Evolutionary conservation across 1,140 invertebrate genomes (phyloP).

Genomic region (Brachionus manjavacas): DNA sequence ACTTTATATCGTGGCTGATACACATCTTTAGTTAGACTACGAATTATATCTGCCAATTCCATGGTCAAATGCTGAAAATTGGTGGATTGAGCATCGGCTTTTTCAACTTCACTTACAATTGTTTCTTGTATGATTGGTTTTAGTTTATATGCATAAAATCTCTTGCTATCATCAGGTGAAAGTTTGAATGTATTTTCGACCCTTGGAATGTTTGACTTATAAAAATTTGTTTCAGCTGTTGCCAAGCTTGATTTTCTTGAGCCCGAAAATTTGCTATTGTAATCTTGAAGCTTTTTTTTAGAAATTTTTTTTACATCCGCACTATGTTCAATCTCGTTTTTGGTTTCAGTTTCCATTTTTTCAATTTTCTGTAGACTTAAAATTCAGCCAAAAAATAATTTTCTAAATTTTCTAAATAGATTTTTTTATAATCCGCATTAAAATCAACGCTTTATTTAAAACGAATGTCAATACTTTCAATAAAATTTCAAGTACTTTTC

Average conservation of each 20-base stretch:
- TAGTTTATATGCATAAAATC: slow-evolving; percentile 45
- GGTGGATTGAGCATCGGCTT: neutral
- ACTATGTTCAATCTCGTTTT: neutral
- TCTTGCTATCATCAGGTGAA: slow-evolving; percentile 44
- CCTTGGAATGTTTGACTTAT: neutral
- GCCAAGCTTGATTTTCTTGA: slow-evolving; percentile 25
- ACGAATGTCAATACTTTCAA: neutral
- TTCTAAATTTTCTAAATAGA: neutral
- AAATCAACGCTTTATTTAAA: neutral
- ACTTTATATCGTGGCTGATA: slow-evolving; percentile 48
- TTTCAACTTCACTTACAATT: neutral
- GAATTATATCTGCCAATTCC: slow-evolving; percentile 44
- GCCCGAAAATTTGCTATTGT: neutral
- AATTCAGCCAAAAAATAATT: neutral
- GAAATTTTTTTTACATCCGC: neutral
- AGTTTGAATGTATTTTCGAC: slow-evolving; percentile 49
- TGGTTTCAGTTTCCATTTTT: neutral
- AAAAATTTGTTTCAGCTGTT: slow-evolving; percentile 1
- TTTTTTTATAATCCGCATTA: neutral
- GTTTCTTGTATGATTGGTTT: slow-evolving; percentile 18
- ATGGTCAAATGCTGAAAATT: slow-evolving; percentile 1
- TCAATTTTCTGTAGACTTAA: no score
- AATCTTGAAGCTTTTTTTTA: neutral
- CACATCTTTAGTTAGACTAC: slow-evolving; percentile 47
- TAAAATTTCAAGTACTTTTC: neutral